Evolutionary conservation across 2,888 invertebrate species (phyloP), one percentile per base, ranked within the genome.

Genomic region (Macaria liturata): DNA sequence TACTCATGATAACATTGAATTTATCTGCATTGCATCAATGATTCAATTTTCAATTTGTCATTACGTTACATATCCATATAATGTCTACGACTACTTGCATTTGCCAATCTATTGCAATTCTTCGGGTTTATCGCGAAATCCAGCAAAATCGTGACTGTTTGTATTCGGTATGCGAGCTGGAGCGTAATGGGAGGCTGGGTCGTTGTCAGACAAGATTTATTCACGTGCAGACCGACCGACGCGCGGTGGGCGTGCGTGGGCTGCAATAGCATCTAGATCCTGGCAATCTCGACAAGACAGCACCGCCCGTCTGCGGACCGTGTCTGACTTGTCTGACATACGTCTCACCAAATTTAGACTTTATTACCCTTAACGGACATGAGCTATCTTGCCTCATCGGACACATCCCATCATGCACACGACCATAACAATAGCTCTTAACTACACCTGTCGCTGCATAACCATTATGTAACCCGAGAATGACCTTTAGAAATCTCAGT

Each of bases 191-290:
- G 54, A 59, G 57, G 57, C 64, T 65, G 49, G 66, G 57, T 59
- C 58, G 80, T 78, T 83, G 85, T 83, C 84, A 80, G 81, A 81
- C 81, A 72, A 82, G 83, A 88, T 86, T 86, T 87, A 86, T 85
- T 77, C 82, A 80, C 82, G 79, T 74, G 74, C 67, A 75, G 72
- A 70, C 72, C 46, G 42, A 42, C 67, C 70, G 73, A 80, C 76
- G 78, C 74, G 78, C 70, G 70, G 72, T 71, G 72, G 73, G 87
- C 81, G 83, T 84, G 81, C 83, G 86, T 83, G 80, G 85, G 84
- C 64, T 66, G 81, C 72, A 77, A 75, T 79, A 55, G 34, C 53
- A 42, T 51, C 54, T 71, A 71, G 70, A 66, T 74, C 74, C 72
- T 74, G 76, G 68, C 74, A 76, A 75, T 74, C 71, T 71, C 61